phyloP scores from a whole-genome alignment of 2,113 vertebrate genomes.

The Barnardius zonarius region DNA sequence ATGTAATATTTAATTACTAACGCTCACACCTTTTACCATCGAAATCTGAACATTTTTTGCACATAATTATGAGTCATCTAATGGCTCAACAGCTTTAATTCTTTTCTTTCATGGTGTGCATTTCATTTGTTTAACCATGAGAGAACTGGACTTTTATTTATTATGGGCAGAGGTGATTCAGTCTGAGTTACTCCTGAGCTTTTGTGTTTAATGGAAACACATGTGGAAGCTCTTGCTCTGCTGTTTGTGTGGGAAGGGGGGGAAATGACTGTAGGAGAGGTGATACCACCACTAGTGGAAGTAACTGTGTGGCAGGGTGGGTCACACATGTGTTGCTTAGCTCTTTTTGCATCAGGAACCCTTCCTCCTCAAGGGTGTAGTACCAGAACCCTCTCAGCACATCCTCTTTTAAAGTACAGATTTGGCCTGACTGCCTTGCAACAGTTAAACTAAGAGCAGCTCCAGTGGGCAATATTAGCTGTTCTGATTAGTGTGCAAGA shows the following conservation, averaged over 20 bases:
- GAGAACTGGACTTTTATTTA: constrained; percentile 18
- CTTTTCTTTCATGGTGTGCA: constrained; percentile 7
- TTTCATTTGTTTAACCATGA: constrained; percentile 50
- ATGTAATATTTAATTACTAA: constrained; percentile 71
- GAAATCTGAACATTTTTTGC: constrained; percentile 54
- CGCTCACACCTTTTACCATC: constrained; percentile 13
- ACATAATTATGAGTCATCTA: constrained; percentile 48
- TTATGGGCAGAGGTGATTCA: constrained; percentile 4
- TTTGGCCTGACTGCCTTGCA: neutral
- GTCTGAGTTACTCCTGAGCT: constrained; percentile 24
- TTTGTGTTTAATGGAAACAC: constrained; percentile 12
- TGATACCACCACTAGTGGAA: neutral
- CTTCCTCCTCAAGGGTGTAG: neutral
- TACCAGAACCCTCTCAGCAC: neutral
- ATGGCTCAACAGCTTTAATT: constrained; percentile 54
- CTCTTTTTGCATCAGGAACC: neutral
- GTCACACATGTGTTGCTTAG: neutral
- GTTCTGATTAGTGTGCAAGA: neutral
- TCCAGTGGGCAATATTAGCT: neutral
- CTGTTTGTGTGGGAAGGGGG: neutral
- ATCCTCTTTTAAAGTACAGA: neutral
- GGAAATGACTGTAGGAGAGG: neutral
- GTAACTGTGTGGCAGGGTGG: neutral
- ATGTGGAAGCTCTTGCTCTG: neutral
- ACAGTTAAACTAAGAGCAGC: neutral